Evolutionary conservation across 2,888 invertebrate genomes (phyloP).

Genomic region (Cenopis cana): DNA sequence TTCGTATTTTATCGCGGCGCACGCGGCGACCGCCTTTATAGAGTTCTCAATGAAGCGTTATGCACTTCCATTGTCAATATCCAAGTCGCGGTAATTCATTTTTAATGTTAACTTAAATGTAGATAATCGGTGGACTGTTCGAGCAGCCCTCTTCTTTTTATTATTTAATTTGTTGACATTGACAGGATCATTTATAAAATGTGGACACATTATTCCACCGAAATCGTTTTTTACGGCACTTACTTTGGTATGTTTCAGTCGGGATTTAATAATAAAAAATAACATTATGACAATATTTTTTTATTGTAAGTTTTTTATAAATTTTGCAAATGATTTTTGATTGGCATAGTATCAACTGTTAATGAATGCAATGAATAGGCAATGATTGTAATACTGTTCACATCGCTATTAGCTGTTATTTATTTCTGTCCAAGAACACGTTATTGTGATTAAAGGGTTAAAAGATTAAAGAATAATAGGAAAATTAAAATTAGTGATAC

Average conservation of each 20-base stretch:
- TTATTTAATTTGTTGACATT: conserved; percentile 59
- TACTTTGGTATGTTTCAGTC: not conserved
- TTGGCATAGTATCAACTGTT: conserved; percentile 15
- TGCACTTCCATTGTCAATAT: conserved; percentile 70
- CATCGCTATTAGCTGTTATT: not conserved
- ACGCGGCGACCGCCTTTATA: conserved; percentile 75
- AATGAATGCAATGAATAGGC: conserved; percentile 23
- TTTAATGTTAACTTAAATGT: conserved; percentile 78
- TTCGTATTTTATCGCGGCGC: conserved; percentile 76
- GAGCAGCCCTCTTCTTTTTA: conserved; percentile 52
- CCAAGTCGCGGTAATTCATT: conserved; percentile 73
- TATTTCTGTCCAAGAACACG: too few species aligned
- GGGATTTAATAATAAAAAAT: conserved; percentile 26
- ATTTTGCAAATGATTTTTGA: conserved; percentile 8
- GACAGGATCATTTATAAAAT: conserved; percentile 47
- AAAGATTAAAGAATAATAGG: not conserved
- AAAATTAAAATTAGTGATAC: not conserved
- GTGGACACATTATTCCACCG: conserved; percentile 32
- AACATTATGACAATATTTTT: conserved; percentile 20
- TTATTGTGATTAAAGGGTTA: too few species aligned
- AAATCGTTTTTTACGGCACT: conserved; percentile 12
- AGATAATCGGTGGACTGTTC: conserved; percentile 68
- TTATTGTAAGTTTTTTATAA: conserved; percentile 30
- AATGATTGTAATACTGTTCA: conserved; percentile 36
- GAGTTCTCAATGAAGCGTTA: conserved; percentile 73